Evolutionary conservation across 2,888 invertebrate genomes (phyloP), one percentile per base, ranked within the genome.

Genomic region (Thereva unica): DNA sequence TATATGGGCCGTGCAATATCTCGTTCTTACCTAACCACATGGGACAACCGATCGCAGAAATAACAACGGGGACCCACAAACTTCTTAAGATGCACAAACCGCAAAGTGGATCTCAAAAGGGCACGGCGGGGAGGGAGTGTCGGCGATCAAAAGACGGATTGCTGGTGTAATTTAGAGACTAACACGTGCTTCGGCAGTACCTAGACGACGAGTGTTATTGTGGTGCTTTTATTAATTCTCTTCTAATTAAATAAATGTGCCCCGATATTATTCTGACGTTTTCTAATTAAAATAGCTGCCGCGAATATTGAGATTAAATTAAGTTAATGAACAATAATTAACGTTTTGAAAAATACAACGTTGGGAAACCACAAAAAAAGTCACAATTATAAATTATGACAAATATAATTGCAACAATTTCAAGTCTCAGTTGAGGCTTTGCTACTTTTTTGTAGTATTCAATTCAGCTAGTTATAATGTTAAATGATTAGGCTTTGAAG

Each of bases 1-100:
- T 69, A 64, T 63, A 71, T 71, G 69, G 66, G 55, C 67, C 69
- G 67, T 69, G 67, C 69, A 67, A 68, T 68, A 71, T 69, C 64
- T 68, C 45, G 42, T 69, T 67, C 67, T 69, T 69, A 67, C 67
- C 64, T 64, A 59, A 50, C 68, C 55, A 66, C 66, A 56, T 56
- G 50, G 66, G 66, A 7, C 49, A 49, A 38, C 12, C 9, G 59
- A 10, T 49, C n/a, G 59, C 40, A 50, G 35, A 50, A 50, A 50
- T 7, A 50, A 23, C 23, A 23, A 23, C 23, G 23, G 23, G 23
- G 23, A 23, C 23, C 23, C 23, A 23, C 23, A 23, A 23, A 23
- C 23, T 23, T 23, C 23, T 23, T 23, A 23, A 23, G 23, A 23
- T 23, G 23, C 23, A 23, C 2, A 23, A 23, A 23, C 23, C 23